phyloP scores from a whole-genome alignment of 2,113 vertebrate species.

The Eubucco bourcierii region DNA sequence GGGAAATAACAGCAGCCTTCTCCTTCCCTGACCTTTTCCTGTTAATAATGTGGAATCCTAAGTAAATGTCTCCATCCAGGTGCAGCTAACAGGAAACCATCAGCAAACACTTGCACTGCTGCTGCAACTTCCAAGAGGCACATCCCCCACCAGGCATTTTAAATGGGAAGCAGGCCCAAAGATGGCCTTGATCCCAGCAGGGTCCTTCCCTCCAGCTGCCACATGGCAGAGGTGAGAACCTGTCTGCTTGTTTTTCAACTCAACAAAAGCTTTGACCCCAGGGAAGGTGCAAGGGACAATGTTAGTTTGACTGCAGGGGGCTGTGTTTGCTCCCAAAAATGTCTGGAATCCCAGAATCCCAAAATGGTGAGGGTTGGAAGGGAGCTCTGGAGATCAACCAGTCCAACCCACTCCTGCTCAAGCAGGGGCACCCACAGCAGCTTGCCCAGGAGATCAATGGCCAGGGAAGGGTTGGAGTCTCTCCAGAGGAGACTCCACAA shows the following conservation, averaged over 20 bases:
- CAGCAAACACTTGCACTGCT: background rate
- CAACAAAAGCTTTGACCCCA: background rate
- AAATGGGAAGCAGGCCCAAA: background rate
- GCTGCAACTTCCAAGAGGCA: background rate
- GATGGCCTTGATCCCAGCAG: background rate
- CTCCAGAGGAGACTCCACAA: too few relatives aligned
- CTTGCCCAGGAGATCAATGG: too few relatives aligned
- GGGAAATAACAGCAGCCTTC: background rate
- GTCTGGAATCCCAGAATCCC: too few relatives aligned
- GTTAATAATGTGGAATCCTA: background rate
- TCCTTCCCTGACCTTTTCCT: slow-evolving; percentile 14
- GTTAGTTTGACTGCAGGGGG: background rate
- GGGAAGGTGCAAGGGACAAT: background rate
- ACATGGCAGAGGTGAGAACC: fast-evolving
- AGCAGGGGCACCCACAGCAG: too few relatives aligned
- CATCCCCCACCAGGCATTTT: background rate
- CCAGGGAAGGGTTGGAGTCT: too few relatives aligned
- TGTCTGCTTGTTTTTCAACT: background rate
- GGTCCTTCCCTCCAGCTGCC: background rate
- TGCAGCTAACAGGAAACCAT: background rate
- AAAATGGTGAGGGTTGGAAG: too few relatives aligned
- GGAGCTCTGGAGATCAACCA: too few relatives aligned
- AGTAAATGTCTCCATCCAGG: slow-evolving; percentile 29
- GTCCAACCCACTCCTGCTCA: too few relatives aligned
- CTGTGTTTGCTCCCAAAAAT: background rate